Evolutionary conservation across 2,113 vertebrate genomes (phyloP).

Genomic region (rabbit (Oryctolagus cuniculus)): mOryCun1.1 NC_091447.1:39222501-39223000

Average conservation of each 20-base stretch:
- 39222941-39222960: slow-evolving; percentile 74
- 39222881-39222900: slow-evolving; percentile 80
- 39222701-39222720: slow-evolving; percentile 35
- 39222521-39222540: slow-evolving; percentile 5
- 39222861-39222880: slow-evolving; percentile 68
- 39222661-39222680: background rate
- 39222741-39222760: background rate
- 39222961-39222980: slow-evolving; percentile 83
- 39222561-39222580: background rate
- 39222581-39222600: slow-evolving; percentile 16
- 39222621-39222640: background rate
- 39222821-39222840: slow-evolving; percentile 14
- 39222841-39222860: slow-evolving; percentile 61
- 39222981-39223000: slow-evolving; percentile 81
- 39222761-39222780: slow-evolving; percentile 46
- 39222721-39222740: background rate
- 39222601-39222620: background rate
- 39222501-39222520: background rate
- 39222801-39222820: slow-evolving; percentile 67
- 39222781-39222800: slow-evolving; percentile 46
- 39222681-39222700: background rate
- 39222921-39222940: slow-evolving; percentile 75
- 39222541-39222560: background rate
- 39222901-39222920: slow-evolving; percentile 75
- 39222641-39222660: background rate